A percentile compares a stretch with the other conserved stretches of the same genome.
Conservation (phyloP, 2,888 invertebrate genomes). For the Bombylius discolor region DNA sequence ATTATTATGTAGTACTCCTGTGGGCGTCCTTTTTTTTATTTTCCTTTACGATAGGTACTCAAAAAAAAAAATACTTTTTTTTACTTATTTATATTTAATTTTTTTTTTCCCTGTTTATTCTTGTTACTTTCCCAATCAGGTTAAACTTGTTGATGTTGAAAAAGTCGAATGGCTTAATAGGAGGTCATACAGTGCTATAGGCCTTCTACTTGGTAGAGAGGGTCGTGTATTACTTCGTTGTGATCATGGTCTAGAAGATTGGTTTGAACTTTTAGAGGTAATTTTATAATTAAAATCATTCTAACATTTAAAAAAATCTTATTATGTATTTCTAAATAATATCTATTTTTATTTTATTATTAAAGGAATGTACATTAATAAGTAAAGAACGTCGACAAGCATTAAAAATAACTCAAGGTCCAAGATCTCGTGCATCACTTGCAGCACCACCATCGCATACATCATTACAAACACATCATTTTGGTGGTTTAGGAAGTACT, state of each 20-base stretch:
- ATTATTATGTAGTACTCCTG: too few relatives aligned
- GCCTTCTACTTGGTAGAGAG: slow-evolving; percentile 41
- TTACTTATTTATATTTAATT: not conserved
- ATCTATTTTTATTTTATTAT: not conserved
- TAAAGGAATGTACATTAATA: slow-evolving; percentile 46
- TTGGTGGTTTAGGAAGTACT: slow-evolving; percentile 34
- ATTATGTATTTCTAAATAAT: too few relatives aligned
- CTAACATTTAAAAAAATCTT: not conserved
- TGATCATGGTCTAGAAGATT: slow-evolving; percentile 47
- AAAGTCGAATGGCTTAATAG: slow-evolving; percentile 53
- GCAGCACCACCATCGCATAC: slow-evolving; percentile 36
- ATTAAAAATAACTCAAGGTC: slow-evolving; percentile 38
- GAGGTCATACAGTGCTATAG: slow-evolving; percentile 48
- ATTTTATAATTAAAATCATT: slow-evolving; percentile 13
- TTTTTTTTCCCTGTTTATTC: not conserved
- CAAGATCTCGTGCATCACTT: slow-evolving; percentile 33
- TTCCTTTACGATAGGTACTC: too few relatives aligned
- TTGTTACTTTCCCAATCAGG: slow-evolving; percentile 26
- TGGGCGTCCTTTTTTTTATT: too few relatives aligned
- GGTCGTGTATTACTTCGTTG: slow-evolving; percentile 35
- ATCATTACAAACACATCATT: slow-evolving; percentile 31
- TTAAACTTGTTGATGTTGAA: slow-evolving; percentile 50
- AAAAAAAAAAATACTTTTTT: too few relatives aligned
- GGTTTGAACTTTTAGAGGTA: slow-evolving; percentile 50
- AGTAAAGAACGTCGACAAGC: slow-evolving; percentile 50